Evolutionary conservation across 2,888 invertebrate genomes (phyloP), one percentile per base, ranked within the genome.

Genomic region (Diaperis boleti): DNA sequence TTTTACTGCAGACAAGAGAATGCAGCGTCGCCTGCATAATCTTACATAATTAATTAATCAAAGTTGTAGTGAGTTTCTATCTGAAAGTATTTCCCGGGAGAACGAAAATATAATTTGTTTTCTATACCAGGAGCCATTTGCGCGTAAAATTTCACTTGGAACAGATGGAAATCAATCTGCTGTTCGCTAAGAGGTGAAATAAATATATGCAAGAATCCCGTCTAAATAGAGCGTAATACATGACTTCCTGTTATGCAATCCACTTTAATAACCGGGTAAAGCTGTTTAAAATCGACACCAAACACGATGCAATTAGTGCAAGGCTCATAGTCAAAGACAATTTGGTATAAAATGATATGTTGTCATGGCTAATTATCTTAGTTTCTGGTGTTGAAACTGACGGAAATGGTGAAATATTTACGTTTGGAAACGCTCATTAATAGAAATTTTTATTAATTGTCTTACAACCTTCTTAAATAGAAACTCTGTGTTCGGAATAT

Each of bases 181-280:
- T 45, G 26, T 45, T n/a, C n/a, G 17, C 49, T 18, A 50, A 35
- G 26, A 20, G 22, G 35, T 17, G 13, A 18, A 35, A 52, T 39
- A 37, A n/a, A 22, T 22, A 10, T 6, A 22, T 22, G 10, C 44
- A 33, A 26, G 11, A 17, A 52, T 11, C 18, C 22, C 20, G 35
- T 31, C 10, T 29, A 52, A 59, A 52, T 52, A 59, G 50, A 52
- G 59, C 59, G 59, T 59, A 59, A 14, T 52, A 59, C 33, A n/a
- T 13, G 44, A 59, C 22, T 59, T 59, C 59, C 59, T 59, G 42
- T 59, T 59, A 33, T 26, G 44, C 22, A 59, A 59, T 59, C 35
- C 11, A n/a, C 13, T 39, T 33, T 2, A 7, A 26, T 15, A 49
- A 31, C 31, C 4, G 22, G 39, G 39, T 52, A 39, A 50, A 41